Conservation (phyloP, 2,888 invertebrate species). For the Monoplex corrugatus region DNA sequence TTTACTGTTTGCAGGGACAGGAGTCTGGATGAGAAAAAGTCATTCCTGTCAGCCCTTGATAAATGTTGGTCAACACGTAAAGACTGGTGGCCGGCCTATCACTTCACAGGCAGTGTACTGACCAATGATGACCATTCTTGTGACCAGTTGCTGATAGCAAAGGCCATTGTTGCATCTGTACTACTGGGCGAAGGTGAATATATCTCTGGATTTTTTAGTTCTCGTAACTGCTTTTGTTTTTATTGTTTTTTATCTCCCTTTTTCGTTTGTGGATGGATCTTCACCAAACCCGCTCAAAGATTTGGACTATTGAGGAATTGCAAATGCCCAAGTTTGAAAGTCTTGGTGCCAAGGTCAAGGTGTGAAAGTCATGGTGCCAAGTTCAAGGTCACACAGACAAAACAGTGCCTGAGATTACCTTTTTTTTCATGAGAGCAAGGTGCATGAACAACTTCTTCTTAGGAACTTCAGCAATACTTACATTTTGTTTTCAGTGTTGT, state of each 20-base stretch:
- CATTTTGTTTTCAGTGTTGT: no score
- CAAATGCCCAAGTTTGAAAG: no score
- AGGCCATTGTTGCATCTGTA: slow-evolving; percentile 54
- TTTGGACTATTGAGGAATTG: no score
- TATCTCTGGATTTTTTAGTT: background rate
- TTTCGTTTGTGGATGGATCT: background rate
- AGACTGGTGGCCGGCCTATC: slow-evolving; percentile 67
- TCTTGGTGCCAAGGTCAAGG: no score
- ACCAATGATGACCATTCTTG: background rate
- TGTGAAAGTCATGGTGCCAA: no score
- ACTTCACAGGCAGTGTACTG: slow-evolving; percentile 55
- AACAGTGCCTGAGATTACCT: background rate
- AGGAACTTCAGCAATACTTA: no score
- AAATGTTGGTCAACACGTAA: slow-evolving; percentile 59
- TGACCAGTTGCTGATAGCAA: slow-evolving; percentile 49
- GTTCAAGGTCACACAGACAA: no score
- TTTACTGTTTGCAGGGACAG: background rate
- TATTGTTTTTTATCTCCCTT: background rate
- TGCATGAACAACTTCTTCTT: no score
- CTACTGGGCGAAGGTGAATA: slow-evolving; percentile 57
- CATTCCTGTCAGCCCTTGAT: slow-evolving; percentile 40
- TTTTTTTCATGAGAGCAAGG: no score
- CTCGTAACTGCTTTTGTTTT: no score
- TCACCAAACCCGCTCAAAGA: background rate
- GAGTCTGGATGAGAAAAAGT: background rate